These are phyloP conservation scores for Lasioglossum lativentre DNA, from an alignment of 2,888 invertebrate genomes.

Conservation along the genomic window DNA sequence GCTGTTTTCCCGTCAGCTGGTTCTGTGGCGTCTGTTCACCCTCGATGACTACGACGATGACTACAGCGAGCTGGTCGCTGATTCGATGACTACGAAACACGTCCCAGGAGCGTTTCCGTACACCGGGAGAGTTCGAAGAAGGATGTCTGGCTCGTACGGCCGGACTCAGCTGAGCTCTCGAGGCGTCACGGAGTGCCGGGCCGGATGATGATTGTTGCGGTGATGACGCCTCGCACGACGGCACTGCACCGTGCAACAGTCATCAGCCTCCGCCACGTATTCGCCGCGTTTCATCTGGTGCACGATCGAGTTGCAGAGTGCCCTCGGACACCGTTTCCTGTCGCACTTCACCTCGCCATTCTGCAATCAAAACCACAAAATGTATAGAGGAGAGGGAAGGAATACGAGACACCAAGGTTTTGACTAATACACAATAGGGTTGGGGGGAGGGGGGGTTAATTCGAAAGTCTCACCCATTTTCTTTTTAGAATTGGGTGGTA, in stretches of 20 bases:
- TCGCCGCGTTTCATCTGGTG: conserved; percentile 83
- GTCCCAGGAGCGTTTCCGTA: conserved; percentile 52
- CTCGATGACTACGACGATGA: conserved; percentile 25
- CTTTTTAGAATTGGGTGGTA: too few species aligned
- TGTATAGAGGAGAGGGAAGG: too few species aligned
- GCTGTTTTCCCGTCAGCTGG: neutral
- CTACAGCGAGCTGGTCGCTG: conserved; percentile 23
- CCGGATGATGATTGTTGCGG: conserved; percentile 84
- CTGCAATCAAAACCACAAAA: conserved; percentile 84
- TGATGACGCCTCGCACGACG: conserved; percentile 85
- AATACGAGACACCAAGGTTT: too few species aligned
- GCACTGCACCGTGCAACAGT: conserved; percentile 87
- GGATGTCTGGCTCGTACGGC: conserved; percentile 23
- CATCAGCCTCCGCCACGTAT: conserved; percentile 84
- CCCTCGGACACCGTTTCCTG: conserved; percentile 92
- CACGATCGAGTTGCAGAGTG: conserved; percentile 87
- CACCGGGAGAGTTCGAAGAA: conserved; percentile 48
- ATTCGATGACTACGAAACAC: conserved; percentile 39
- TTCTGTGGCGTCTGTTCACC: conserved; percentile 7
- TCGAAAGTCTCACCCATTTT: too few species aligned
- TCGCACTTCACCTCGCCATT: conserved; percentile 93
- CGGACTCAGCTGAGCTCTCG: conserved; percentile 79
- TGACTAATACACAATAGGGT: too few species aligned
- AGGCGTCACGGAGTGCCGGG: conserved; percentile 76
- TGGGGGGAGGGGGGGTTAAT: too few species aligned